Conservation (phyloP, 1,140 invertebrate genomes). For the Trichonephila clavata region DNA sequence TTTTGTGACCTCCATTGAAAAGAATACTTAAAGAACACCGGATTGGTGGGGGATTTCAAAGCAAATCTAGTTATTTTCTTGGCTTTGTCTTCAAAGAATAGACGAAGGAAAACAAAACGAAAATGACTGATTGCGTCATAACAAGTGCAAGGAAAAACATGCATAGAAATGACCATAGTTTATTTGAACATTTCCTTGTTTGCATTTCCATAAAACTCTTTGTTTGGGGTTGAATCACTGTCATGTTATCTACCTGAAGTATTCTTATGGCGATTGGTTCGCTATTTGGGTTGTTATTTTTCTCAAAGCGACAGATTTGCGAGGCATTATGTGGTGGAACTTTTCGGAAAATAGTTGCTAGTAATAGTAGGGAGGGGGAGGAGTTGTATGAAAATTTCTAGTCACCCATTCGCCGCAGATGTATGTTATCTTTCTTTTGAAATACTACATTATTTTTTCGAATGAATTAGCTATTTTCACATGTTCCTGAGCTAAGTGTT, state of each 20-base stretch:
- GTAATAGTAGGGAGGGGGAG: neutral
- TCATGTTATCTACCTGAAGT: neutral
- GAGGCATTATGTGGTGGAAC: neutral
- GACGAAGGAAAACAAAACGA: neutral
- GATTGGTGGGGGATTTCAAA: constrained; percentile 1
- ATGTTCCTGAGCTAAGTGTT: neutral
- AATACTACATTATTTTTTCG: neutral
- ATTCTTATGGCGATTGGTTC: neutral
- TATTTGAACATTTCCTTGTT: constrained; percentile 13
- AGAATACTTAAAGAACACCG: neutral
- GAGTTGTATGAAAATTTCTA: neutral
- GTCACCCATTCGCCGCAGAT: neutral
- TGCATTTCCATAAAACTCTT: constrained; percentile 28
- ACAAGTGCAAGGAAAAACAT: neutral
- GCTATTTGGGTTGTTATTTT: neutral
- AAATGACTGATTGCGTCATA: constrained; percentile 18
- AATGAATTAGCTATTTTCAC: neutral
- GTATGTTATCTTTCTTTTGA: neutral
- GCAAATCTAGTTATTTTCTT: constrained; percentile 14
- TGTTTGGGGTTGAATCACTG: constrained; percentile 6
- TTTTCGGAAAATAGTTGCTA: neutral
- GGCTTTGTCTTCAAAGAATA: neutral
- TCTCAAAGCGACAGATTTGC: constrained; percentile 7
- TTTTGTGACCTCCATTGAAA: neutral
- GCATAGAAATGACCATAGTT: neutral